phyloP scores from a whole-genome alignment of 2,888 invertebrate genomes.

The Xestia xanthographa region DNA sequence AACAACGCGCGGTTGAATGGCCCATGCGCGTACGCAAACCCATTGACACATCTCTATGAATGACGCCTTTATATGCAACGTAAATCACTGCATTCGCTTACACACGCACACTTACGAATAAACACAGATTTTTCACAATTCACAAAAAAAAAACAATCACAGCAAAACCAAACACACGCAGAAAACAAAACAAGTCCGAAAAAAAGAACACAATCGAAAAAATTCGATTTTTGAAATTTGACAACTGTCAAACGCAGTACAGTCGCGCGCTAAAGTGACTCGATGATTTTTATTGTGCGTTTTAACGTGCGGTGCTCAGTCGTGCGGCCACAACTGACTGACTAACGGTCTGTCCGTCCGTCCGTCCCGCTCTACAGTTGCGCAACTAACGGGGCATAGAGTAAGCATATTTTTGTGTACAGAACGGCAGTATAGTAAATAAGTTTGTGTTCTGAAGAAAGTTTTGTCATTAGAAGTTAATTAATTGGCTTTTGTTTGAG shows the following conservation, averaged over 20 bases:
- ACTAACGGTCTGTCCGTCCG: slow-evolving; percentile 82
- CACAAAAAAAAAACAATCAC: slow-evolving; percentile 35
- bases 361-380: slow-evolving; percentile 83
- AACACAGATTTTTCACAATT: slow-evolving; percentile 38
- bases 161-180: slow-evolving; percentile 19
- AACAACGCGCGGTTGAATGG: slow-evolving; percentile 82
- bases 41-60: slow-evolving; percentile 88
- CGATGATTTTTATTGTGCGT: slow-evolving; percentile 72
- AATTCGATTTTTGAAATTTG: slow-evolving; percentile 50
- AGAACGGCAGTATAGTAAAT: slow-evolving; percentile 73
- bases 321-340: slow-evolving; percentile 82
- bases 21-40: slow-evolving; percentile 81
- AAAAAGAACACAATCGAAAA: neutral
- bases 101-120: slow-evolving; percentile 52
- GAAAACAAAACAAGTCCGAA: neutral
- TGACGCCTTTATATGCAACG: slow-evolving; percentile 73
- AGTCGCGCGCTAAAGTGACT: slow-evolving; percentile 68
- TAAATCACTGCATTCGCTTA: slow-evolving; percentile 63
- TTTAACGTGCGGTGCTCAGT: slow-evolving; percentile 76
- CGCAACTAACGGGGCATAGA: slow-evolving; percentile 89
- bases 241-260: slow-evolving; percentile 72
- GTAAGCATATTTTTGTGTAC: slow-evolving; percentile 81
- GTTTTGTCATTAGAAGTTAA: slow-evolving; percentile 37
- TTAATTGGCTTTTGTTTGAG: slow-evolving; percentile 34
- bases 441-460: slow-evolving; percentile 46